Percentiles rank a stretch among this genome's conserved stretches.
Evolutionary conservation across 2,888 invertebrate genomes (phyloP).

Genomic region (Folsomia manolachei): DNA sequence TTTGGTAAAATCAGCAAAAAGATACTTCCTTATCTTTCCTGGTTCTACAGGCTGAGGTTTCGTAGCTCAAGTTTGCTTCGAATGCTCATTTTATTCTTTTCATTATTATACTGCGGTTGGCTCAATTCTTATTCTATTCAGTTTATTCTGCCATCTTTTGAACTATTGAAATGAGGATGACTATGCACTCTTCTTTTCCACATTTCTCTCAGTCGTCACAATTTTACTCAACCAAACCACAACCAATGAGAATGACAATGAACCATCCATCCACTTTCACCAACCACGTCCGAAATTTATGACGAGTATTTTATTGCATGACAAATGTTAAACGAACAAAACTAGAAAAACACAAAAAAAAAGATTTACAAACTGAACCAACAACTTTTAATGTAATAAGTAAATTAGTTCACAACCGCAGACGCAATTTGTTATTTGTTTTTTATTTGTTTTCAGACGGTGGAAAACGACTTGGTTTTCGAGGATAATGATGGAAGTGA

Average conservation of each 20-base stretch:
- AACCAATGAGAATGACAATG: neutral
- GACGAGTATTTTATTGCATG: neutral
- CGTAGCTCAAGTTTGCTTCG: neutral
- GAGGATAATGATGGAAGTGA: conserved; percentile 41
- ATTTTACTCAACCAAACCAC: neutral
- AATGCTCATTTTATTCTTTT: neutral
- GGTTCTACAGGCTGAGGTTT: too few relatives aligned
- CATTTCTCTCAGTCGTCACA: neutral
- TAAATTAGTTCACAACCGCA: neutral
- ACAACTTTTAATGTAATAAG: too few relatives aligned
- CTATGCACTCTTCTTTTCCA: conserved; percentile 6
- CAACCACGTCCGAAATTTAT: neutral
- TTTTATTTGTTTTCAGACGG: conserved; percentile 31
- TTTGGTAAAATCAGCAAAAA: conserved; percentile 7
- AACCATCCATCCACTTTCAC: neutral
- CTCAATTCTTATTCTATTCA: too few relatives aligned
- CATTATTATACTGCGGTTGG: too few relatives aligned
- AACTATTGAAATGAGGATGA: neutral
- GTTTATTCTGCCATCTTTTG: neutral
- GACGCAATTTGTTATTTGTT: conserved; percentile 7
- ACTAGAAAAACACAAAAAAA: too few relatives aligned
- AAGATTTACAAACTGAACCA: too few relatives aligned
- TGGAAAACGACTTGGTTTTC: conserved; percentile 47
- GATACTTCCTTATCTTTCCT: too few relatives aligned
- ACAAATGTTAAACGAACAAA: neutral